Conservation (phyloP, 2,797 vertebrate species). For the Salmo trutta region DNA sequence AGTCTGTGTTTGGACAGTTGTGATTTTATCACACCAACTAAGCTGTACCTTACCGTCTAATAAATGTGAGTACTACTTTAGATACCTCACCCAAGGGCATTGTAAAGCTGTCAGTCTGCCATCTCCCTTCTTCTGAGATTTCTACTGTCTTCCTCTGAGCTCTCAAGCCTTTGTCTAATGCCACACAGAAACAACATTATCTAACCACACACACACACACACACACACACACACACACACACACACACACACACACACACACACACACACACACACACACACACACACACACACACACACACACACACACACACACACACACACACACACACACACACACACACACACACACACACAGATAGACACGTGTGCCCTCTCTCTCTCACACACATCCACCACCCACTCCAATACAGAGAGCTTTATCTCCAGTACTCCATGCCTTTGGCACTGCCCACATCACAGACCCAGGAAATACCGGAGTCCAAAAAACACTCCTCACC, state of each 20-base stretch:
- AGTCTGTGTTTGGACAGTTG: not conserved
- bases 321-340: too few species aligned
- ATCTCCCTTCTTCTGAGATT: not conserved
- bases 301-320: not conserved
- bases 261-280: not conserved
- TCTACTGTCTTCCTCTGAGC: not conserved
- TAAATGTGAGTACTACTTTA: not conserved
- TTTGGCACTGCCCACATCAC: not conserved
- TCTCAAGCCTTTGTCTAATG: not conserved
- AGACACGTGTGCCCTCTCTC: not conserved
- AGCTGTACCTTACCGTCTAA: not conserved
- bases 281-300: not conserved
- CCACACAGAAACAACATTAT: not conserved
- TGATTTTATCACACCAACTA: not conserved
- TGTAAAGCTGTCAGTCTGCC: not conserved
- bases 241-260: not conserved
- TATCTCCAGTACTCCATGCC: not conserved
- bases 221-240: not conserved
- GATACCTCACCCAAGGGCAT: not conserved
- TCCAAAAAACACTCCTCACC: not conserved
- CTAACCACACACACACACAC: not conserved
- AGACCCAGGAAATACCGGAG: not conserved
- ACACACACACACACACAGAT: not conserved
- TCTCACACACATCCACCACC: not conserved
- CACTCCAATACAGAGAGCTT: not conserved